Conservation (phyloP, 1,140 invertebrate species). For the Chrysomallon squamiferum region DNA sequence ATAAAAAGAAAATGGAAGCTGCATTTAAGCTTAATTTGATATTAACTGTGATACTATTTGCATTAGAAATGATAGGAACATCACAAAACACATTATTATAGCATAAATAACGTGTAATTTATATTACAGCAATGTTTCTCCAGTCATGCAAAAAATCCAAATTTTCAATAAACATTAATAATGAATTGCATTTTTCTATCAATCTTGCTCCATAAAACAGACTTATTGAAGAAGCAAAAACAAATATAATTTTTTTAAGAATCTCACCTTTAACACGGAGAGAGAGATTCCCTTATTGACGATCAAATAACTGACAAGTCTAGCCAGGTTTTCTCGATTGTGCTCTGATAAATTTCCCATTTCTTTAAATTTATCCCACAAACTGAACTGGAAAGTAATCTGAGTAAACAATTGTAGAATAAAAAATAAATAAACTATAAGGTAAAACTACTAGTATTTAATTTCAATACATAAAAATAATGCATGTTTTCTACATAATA, state of each 20-base stretch:
- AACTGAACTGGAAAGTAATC: slow-evolving; percentile 84
- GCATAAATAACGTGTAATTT: not conserved
- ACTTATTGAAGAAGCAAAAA: not conserved
- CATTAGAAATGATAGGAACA: no score
- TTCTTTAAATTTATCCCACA: slow-evolving; percentile 93
- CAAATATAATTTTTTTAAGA: slow-evolving; percentile 1
- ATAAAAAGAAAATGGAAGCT: not conserved
- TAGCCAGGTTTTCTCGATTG: slow-evolving; percentile 79
- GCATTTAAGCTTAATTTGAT: not conserved
- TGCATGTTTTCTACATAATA: not conserved
- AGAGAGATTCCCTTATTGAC: slow-evolving; percentile 79
- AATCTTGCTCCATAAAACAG: not conserved
- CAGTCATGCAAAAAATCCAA: no score
- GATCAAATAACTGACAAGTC: slow-evolving; percentile 82
- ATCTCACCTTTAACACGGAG: slow-evolving; percentile 82
- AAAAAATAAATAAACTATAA: not conserved
- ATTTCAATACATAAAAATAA: not conserved
- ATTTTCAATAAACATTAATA: no score
- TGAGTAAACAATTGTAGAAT: slow-evolving; percentile 65
- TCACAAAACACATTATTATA: not conserved
- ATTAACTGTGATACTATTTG: not conserved
- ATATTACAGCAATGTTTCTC: no score
- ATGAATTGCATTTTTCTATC: no score
- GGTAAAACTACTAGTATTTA: not conserved
- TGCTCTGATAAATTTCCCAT: slow-evolving; percentile 71